Conservation (phyloP, 2,888 invertebrate species). For the Erannis defoliaria region DNA sequence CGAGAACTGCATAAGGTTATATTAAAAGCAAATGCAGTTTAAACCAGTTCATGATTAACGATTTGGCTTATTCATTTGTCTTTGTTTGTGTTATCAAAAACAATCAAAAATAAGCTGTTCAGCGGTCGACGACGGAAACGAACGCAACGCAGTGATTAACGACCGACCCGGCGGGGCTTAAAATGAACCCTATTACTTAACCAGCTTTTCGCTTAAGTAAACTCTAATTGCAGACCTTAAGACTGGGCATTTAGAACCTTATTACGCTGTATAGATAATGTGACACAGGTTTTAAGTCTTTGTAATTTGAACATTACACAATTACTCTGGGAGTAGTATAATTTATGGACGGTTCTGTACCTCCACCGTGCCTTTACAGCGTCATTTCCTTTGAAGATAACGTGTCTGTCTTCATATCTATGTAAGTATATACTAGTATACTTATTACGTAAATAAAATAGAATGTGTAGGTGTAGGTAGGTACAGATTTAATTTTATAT, state of each 20-base stretch:
- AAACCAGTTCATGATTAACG: constrained; percentile 74
- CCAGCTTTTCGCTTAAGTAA: constrained; percentile 71
- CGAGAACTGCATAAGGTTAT: constrained; percentile 52
- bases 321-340: constrained; percentile 43
- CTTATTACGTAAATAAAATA: too few relatives aligned
- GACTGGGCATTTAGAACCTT: constrained; percentile 42
- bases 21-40: constrained; percentile 64
- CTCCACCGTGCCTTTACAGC: constrained; percentile 25
- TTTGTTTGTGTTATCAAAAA: constrained; percentile 83
- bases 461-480: too few relatives aligned
- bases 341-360: constrained; percentile 36
- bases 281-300: constrained; percentile 16
- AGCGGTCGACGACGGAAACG: constrained; percentile 71
- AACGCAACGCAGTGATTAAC: constrained; percentile 75
- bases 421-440: too few relatives aligned
- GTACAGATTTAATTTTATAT: too few relatives aligned
- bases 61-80: constrained; percentile 74
- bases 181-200: constrained; percentile 81
- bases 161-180: constrained; percentile 72
- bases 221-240: constrained; percentile 73
- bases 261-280: constrained; percentile 32
- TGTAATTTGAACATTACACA: constrained; percentile 47
- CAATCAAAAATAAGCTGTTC: constrained; percentile 81
- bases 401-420: not conserved
- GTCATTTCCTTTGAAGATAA: constrained; percentile 37